Conservation (phyloP, 2,797 vertebrate genomes). For the Sebastolobus altivelis region DNA sequence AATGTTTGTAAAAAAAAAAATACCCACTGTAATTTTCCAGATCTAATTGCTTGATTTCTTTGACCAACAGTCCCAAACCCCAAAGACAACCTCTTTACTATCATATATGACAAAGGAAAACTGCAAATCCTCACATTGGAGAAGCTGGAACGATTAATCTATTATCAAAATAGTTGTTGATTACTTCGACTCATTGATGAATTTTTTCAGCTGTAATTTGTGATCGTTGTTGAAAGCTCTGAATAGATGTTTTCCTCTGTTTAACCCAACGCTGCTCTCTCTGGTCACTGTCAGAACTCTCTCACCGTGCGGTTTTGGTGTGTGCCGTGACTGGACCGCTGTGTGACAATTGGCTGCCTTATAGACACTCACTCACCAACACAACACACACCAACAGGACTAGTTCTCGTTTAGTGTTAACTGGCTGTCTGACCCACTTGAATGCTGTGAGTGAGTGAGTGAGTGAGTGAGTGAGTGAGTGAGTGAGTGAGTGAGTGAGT, state of each 20-base stretch:
- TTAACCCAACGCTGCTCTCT: background rate
- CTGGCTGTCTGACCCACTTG: slow-evolving; percentile 53
- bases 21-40: background rate
- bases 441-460: slow-evolving; percentile 28
- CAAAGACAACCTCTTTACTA: too few relatives aligned
- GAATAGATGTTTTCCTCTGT: background rate
- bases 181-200: background rate
- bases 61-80: background rate
- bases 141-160: background rate
- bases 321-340: slow-evolving; percentile 33
- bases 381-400: slow-evolving; percentile 4
- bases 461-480: slow-evolving; percentile 2
- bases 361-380: slow-evolving; percentile 61
- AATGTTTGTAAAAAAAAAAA: too few relatives aligned
- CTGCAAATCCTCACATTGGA: background rate
- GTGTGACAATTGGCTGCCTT: slow-evolving; percentile 64
- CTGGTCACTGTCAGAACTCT: slow-evolving; percentile 46
- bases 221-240: background rate
- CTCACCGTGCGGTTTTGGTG: background rate
- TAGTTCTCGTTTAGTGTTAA: slow-evolving; percentile 24
- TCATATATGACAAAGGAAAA: background rate
- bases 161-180: background rate
- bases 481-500: slow-evolving; percentile 5
- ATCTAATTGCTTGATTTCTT: background rate
- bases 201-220: background rate